Evolutionary conservation across 2,797 vertebrate species (phyloP).

Genomic region (Choloepus didactylus): DNA sequence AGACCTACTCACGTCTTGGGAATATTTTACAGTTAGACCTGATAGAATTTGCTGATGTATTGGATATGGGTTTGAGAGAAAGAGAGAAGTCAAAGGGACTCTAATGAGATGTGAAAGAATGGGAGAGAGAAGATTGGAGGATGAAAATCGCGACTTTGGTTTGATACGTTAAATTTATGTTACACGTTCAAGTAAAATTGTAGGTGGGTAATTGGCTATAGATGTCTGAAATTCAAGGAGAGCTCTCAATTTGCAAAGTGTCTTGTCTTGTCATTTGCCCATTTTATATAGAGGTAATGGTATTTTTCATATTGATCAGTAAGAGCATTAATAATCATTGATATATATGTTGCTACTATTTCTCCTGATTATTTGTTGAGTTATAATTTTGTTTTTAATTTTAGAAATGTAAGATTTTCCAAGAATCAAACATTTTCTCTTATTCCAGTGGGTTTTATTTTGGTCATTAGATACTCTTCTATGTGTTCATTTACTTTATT

Average conservation of each 20-base stretch:
- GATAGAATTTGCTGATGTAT: background rate
- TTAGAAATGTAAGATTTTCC: background rate
- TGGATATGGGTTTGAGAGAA: background rate
- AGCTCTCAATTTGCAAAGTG: background rate
- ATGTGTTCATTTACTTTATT: conserved; percentile 16
- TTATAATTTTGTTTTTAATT: conserved; percentile 30
- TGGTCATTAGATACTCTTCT: background rate
- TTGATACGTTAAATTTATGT: background rate
- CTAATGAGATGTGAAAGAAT: background rate
- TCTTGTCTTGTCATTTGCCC: background rate
- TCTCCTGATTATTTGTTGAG: background rate
- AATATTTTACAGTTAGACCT: background rate
- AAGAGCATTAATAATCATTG: background rate
- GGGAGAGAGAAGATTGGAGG: background rate
- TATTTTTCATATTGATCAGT: background rate
- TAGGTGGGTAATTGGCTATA: background rate
- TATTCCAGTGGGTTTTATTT: background rate
- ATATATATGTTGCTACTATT: background rate
- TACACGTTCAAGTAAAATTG: background rate
- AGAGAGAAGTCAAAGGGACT: background rate
- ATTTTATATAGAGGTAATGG: background rate
- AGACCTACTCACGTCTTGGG: background rate
- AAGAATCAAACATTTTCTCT: conserved; percentile 10
- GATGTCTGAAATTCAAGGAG: background rate
- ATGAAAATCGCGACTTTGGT: background rate